Percentiles rank a stretch among this genome's conserved stretches.
Conservation (phyloP, 2,113 vertebrate genomes). For the Regulus satrapa region DNA sequence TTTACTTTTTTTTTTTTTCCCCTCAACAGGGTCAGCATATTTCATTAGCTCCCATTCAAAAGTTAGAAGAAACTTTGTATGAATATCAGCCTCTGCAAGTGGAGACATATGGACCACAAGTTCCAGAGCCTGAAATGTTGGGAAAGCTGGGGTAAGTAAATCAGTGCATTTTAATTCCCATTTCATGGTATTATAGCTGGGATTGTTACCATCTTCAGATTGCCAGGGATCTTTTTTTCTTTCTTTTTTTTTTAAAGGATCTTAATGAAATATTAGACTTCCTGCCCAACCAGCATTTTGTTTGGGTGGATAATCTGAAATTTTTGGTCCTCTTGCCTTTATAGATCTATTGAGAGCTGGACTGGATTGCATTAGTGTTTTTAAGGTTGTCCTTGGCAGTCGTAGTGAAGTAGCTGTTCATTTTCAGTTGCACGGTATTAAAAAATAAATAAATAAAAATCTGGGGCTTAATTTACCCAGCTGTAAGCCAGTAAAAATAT, state of each 20-base stretch:
- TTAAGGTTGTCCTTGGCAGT: constrained; percentile 63
- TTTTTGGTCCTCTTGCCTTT: constrained; percentile 52
- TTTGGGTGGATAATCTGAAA: constrained; percentile 60
- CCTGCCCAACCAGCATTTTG: constrained; percentile 53
- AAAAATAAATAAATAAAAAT: constrained; percentile 68
- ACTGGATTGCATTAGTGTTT: constrained; percentile 54
- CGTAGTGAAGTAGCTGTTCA: constrained; percentile 59
- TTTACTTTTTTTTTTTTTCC: neutral
- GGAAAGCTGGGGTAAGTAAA: constrained; percentile 83
- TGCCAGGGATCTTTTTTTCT: neutral
- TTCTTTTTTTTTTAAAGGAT: neutral
- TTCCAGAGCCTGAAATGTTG: constrained; percentile 86
- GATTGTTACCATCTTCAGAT: neutral
- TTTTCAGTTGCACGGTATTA: constrained; percentile 65
- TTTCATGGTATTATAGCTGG: neutral
- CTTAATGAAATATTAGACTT: constrained; percentile 39
- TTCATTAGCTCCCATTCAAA: constrained; percentile 82
- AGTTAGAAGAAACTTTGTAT: constrained; percentile 85
- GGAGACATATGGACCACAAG: constrained; percentile 83
- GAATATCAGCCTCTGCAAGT: constrained; percentile 83
- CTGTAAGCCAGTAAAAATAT: constrained; percentile 70
- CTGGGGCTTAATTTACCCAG: constrained; percentile 49
- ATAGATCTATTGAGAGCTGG: constrained; percentile 61
- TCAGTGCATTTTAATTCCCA: neutral
- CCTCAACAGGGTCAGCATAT: constrained; percentile 83